Base-by-base conservation (phyloP, 2,113 vertebrate species). In the Urocolius indicus region DNA sequence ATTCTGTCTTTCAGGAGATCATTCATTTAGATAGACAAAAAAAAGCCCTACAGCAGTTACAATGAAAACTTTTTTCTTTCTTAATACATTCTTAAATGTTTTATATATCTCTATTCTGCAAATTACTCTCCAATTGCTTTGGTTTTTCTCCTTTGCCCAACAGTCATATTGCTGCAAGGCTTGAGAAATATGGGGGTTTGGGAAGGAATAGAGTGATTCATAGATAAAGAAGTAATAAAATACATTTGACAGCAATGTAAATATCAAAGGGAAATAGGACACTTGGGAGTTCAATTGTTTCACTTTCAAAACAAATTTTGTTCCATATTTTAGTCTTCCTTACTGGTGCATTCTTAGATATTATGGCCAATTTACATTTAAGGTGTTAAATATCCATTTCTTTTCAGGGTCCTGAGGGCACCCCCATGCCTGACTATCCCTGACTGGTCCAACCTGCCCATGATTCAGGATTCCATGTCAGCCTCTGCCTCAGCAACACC, bases 21-120 rank as follows among this genome's bases (percentile, higher is more conserved):
- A n/a, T 89, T 94, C 4, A 76, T 46, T 51, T 63, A 94, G 29
- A 34, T 29, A 90, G 24, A 88, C 54, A 88, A 88, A 89, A 92
- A 92, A 69, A 54, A 29, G 77, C 26, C 20, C 19, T 5, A 5
- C 4, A 51, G 20, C 0, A 16, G 13, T 34, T 87, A 32, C 34
- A 82, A 20, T 41, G n/a, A 73, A 73, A 90, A 51, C 41, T 38
- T 75, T 51, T 27, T 0, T 41, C 80, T 94, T 90, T 87, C 41
- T 85, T 88, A 89, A 61, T 8, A 46, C 29, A 77, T 65, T 95
- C 36, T 73, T 87, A n/a, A 69, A 73, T 21, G 13, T 49, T 95
- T 71, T 54, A 34, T 36, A 79, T 43, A 41, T 41, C 38, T 41
- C 38, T 41, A 9, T 78, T 16, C 45, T 89, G 17, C 17, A 78